Percentiles rank a stretch among this genome's conserved stretches.
These are phyloP conservation scores for Melieria omissa DNA, from an alignment of 2,888 invertebrate species.

Conservation along the genomic window DNA sequence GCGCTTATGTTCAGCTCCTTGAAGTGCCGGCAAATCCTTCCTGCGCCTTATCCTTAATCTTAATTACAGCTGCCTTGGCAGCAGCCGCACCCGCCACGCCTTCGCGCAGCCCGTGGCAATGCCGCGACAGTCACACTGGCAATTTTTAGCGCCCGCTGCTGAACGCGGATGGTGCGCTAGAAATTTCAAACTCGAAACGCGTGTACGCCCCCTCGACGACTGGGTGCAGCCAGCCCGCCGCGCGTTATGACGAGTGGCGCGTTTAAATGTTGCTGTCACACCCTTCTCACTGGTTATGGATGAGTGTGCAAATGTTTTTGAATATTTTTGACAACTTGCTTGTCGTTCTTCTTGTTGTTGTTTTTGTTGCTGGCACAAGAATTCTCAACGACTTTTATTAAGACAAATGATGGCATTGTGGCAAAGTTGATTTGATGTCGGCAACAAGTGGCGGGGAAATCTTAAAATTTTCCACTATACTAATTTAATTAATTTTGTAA, in stretches of 20 bases:
- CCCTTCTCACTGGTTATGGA: constrained; percentile 45
- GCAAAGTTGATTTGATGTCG: background rate
- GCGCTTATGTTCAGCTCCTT: constrained; percentile 44
- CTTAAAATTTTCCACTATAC: no score
- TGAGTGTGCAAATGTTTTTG: constrained; percentile 43
- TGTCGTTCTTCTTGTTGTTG: constrained; percentile 29
- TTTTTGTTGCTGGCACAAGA: constrained; percentile 17
- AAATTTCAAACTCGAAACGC: background rate
- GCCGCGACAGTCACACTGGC: constrained; percentile 45
- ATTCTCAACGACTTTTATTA: constrained; percentile 53
- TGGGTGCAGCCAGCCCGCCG: background rate
- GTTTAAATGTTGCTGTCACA: constrained; percentile 39
- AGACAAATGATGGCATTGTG: constrained; percentile 56
- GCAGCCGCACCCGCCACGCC: background rate
- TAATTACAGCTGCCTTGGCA: constrained; percentile 59
- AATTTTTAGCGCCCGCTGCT: constrained; percentile 49
- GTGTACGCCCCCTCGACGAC: no score
- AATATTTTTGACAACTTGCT: constrained; percentile 35
- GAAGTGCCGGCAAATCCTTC: constrained; percentile 59
- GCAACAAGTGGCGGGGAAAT: background rate
- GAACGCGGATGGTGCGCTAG: background rate
- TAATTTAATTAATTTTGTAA: no score
- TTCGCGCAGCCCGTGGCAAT: background rate
- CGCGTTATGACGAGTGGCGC: constrained; percentile 38
- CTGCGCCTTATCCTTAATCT: constrained; percentile 64